These are phyloP conservation scores for Globia sparganii DNA, from an alignment of 2,888 invertebrate genomes.

Conservation along the genomic window DNA sequence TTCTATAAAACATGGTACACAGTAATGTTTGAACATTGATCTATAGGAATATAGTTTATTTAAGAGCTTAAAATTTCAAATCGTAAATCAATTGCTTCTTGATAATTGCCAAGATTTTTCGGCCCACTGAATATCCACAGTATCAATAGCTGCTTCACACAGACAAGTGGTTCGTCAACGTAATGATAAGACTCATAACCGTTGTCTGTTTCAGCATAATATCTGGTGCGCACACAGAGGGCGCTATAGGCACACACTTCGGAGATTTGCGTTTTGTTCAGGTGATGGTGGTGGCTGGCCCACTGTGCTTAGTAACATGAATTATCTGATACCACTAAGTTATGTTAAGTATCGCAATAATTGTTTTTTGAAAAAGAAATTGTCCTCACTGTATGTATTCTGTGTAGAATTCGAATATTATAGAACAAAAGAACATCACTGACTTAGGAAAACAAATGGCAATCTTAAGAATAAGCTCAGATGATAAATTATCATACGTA, in stretches of 20 bases:
- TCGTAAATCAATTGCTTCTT: conserved; percentile 1
- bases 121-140: conserved; percentile 12
- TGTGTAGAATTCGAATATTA: not conserved
- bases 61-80: not conserved
- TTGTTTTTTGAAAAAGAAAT: not conserved
- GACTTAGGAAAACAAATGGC: not conserved
- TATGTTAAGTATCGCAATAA: too few species aligned
- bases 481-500: not conserved
- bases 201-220: conserved; percentile 41
- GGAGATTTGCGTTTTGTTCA: conserved; percentile 41
- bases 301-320: conserved; percentile 34
- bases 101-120: conserved; percentile 1
- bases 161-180: conserved; percentile 40
- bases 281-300: conserved; percentile 7
- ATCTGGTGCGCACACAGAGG: conserved; percentile 46
- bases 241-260: conserved; percentile 47
- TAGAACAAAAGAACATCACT: not conserved
- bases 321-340: not conserved
- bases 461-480: not conserved
- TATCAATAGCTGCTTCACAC: conserved; percentile 29
- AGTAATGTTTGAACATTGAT: not conserved
- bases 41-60: not conserved
- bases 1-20: not conserved
- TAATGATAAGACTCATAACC: conserved; percentile 51
- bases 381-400: not conserved